Conservation (phyloP, 1,140 invertebrate species). For the Sesamia nonagrioides region DNA sequence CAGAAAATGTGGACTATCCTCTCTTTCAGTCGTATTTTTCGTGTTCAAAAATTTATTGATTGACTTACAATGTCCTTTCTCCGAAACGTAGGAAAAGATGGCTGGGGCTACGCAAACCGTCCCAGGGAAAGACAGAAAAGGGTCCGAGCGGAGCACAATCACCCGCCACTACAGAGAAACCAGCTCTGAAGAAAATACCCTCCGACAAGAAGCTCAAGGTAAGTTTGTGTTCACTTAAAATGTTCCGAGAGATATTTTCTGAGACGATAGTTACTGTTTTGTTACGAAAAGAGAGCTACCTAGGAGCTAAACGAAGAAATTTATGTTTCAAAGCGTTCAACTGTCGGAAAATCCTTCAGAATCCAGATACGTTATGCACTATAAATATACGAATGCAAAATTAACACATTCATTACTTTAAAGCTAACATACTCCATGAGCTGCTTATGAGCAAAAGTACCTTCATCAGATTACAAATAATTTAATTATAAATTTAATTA, state of each 20-base stretch:
- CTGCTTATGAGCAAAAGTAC: too few species aligned
- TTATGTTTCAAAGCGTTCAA: too few species aligned
- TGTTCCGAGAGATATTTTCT: background rate
- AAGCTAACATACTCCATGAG: too few species aligned
- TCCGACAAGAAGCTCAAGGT: conserved; percentile 95
- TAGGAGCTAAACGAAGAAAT: too few species aligned
- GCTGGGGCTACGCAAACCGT: conserved; percentile 96
- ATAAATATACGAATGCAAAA: too few species aligned
- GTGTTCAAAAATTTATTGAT: background rate
- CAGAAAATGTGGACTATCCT: background rate
- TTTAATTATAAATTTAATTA: too few species aligned
- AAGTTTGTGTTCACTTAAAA: conserved; percentile 63
- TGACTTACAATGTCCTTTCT: background rate
- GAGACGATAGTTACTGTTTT: too few species aligned
- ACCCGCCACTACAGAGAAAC: conserved; percentile 84
- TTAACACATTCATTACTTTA: too few species aligned
- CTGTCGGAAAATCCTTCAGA: too few species aligned
- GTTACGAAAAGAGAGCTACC: too few species aligned
- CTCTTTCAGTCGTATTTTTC: background rate
- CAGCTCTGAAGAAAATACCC: conserved; percentile 90
- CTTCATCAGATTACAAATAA: too few species aligned
- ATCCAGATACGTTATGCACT: too few species aligned
- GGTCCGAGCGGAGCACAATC: conserved; percentile 82
- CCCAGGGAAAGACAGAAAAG: conserved; percentile 96
- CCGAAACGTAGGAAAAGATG: conserved; percentile 91